Base-by-base conservation (phyloP, 1,140 invertebrate species). In the Drosophila eugracilis region DNA sequence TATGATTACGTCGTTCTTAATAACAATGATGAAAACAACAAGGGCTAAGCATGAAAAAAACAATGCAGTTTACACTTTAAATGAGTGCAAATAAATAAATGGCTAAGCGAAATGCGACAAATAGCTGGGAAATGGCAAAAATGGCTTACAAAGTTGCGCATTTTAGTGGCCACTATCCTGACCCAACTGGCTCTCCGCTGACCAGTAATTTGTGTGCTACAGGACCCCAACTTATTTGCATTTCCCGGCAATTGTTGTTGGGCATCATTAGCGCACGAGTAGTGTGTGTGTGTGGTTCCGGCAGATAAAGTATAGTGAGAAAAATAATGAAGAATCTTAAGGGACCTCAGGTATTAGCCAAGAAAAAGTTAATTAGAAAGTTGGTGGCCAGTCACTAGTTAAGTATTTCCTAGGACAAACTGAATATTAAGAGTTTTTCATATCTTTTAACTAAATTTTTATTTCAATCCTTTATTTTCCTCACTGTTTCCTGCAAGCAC, bases 71-170 rank as follows among this genome's bases (percentile, higher is more conserved):
- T 45, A 53, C 62, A 54, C 49, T 76, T 71, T 65, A 85, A 85
- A 85, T 85, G 75, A 85, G 71, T 73, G 72, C 60, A 85, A 86
- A 85, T 85, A 85, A 85, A 85, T 86, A 85, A 85, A 65, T 67
- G 73, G 81, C 83, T 85, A 80, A 85, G 66, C 81, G 62, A 70
- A 86, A 69, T 85, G 80, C 76, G 80, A 85, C 81, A 85, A 85
- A 86, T 85, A 70, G 54, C 41, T 53, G 63, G 58, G 70, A 73
- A 63, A 75, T 34, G 37, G 45, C 39, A 32, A 36, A 70, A 62
- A 48, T 58, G 59, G 76, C 62, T 76, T 86, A 80, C 76, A 86
- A 86, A 80, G 76, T 86, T 86, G 81, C 67, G 65, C 71, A 71
- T 75, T 75, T 66, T 39, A 75, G 59, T 75, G 52, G 59, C 48